A percentile compares a stretch with the other conserved stretches of the same genome.
Evolutionary conservation across 1,140 invertebrate genomes (phyloP).

Genomic region (Triops cancriformis): DNA sequence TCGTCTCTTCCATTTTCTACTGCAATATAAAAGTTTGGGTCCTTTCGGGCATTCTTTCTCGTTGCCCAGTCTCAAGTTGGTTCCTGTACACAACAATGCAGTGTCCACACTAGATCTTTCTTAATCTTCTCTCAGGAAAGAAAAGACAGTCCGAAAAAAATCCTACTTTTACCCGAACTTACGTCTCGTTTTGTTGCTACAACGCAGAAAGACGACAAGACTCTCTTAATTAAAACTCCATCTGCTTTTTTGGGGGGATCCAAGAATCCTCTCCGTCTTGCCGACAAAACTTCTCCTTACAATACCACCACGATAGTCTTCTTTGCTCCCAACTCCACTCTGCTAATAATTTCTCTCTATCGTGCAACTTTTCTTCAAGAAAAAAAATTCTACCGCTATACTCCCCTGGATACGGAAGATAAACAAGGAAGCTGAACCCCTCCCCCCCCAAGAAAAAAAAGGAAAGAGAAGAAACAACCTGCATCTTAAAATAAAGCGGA

Average conservation of each 20-base stretch:
- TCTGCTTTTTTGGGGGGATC: neutral
- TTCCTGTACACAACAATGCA: neutral
- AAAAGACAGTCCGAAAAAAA: neutral
- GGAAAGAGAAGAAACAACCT: neutral
- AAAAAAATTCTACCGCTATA: neutral
- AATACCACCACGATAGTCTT: neutral
- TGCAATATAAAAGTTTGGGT: neutral
- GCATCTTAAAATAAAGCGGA: slow-evolving; percentile 6
- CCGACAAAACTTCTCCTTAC: neutral
- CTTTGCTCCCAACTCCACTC: neutral
- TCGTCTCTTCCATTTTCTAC: neutral
- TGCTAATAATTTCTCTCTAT: neutral
- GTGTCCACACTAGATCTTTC: neutral
- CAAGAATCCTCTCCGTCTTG: neutral
- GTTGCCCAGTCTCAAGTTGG: neutral
- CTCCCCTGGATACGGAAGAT: neutral
- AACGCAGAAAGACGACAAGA: neutral
- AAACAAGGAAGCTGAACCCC: neutral
- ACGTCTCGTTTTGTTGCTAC: neutral
- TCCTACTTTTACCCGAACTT: neutral
- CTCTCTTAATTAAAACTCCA: slow-evolving; percentile 14
- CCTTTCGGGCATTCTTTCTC: neutral
- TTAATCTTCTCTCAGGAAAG: neutral
- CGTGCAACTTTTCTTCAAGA: neutral
- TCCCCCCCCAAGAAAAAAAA: neutral